Evolutionary conservation across 2,797 vertebrate genomes (phyloP).

Genomic region (Euphonia xanthogaster): DNA sequence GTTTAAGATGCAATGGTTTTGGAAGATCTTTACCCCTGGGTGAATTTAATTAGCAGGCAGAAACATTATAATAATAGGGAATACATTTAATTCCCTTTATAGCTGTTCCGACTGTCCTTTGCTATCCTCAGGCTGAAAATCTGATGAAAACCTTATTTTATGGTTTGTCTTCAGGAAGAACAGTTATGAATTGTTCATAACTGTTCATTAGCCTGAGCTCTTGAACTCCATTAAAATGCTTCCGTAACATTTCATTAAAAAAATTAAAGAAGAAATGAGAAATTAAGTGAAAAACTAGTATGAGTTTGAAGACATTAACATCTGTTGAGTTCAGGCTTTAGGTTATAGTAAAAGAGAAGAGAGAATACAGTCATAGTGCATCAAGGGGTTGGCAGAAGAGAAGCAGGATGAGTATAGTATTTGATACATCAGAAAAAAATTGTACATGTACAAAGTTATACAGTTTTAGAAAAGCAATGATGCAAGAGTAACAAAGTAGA

Average conservation of each 20-base stretch:
- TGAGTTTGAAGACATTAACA: background rate
- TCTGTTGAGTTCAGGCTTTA: background rate
- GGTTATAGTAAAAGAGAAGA: background rate
- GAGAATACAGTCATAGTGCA: background rate
- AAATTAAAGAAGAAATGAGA: background rate
- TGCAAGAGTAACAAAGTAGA: background rate
- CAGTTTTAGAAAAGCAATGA: background rate
- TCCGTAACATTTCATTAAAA: background rate
- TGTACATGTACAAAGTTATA: fast-evolving
- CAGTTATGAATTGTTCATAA: slow-evolving; percentile 5
- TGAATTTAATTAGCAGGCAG: background rate
- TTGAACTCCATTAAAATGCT: slow-evolving; percentile 7
- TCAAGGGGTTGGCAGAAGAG: background rate
- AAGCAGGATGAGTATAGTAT: background rate
- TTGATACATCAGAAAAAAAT: background rate
- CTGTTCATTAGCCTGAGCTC: background rate
- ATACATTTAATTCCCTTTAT: background rate
- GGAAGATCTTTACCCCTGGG: background rate
- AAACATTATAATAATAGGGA: background rate
- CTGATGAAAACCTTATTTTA: background rate
- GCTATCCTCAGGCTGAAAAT: background rate
- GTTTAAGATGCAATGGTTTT: background rate
- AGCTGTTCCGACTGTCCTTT: background rate
- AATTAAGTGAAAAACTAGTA: background rate
- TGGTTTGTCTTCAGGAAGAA: background rate